These are phyloP conservation scores for Canis aureus DNA, from an alignment of 2,113 vertebrate species.

Conservation along the genomic window DNA sequence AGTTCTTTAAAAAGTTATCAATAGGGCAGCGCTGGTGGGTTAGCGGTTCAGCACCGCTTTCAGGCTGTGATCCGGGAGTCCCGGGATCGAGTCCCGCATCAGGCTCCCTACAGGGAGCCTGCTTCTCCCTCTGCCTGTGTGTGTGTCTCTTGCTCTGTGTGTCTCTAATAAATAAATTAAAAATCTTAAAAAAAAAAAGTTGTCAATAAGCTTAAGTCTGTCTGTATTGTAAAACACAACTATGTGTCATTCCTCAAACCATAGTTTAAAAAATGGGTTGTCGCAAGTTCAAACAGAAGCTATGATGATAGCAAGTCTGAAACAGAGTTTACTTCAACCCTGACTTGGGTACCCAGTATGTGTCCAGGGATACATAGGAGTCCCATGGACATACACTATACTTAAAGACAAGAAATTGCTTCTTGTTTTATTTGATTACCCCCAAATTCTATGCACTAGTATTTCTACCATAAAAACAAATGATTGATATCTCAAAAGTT, in stretches of 20 bases:
- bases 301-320: not conserved
- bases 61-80: no score
- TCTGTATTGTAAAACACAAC: not conserved
- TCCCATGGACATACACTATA: not conserved
- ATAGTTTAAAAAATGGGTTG: not conserved
- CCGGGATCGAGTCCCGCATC: no score
- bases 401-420: not conserved
- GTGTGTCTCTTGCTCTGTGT: no score
- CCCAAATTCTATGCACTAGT: not conserved
- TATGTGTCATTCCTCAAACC: not conserved
- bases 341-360: not conserved
- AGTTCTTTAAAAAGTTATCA: not conserved
- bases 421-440: constrained; percentile 24
- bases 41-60: no score
- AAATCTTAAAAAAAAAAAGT: not conserved
- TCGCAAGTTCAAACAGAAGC: not conserved
- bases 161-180: no score
- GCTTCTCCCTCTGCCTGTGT: no score
- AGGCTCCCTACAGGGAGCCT: no score
- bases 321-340: not conserved
- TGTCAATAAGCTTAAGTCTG: constrained; percentile 23
- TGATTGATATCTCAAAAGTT: not conserved
- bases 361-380: not conserved
- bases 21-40: not conserved
- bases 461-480: not conserved